Evolutionary conservation across 1,140 invertebrate species (phyloP).

Genomic region (Cyrtorhinus lividipennis): DNA sequence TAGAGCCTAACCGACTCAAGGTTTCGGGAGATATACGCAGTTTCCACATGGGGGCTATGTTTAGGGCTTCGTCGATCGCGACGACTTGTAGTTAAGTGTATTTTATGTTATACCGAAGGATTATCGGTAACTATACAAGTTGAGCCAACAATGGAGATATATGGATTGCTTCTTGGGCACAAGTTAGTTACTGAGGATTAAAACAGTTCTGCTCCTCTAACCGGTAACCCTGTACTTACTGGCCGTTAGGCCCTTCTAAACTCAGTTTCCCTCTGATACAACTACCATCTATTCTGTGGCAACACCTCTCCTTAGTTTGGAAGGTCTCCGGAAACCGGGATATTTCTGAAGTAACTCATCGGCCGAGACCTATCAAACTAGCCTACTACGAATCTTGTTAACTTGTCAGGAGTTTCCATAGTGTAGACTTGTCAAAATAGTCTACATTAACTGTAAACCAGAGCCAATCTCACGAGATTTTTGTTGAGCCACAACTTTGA

Average conservation of each 20-base stretch:
- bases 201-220: not conserved
- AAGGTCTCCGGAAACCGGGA: not conserved
- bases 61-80: no score
- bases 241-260: not conserved
- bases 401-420: no score
- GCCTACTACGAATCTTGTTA: no score
- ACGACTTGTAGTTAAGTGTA: no score
- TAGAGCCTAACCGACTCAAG: no score
- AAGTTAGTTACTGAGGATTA: constrained; percentile 6
- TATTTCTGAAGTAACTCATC: not conserved
- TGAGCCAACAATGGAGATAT: constrained; percentile 9
- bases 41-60: no score
- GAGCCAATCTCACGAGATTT: no score
- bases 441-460: no score
- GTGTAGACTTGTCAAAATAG: no score
- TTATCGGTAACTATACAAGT: constrained; percentile 14
- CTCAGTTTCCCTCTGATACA: not conserved
- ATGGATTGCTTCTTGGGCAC: constrained; percentile 5
- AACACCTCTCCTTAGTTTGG: not conserved
- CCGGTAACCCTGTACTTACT: not conserved
- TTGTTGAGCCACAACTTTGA: no score
- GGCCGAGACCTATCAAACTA: not conserved
- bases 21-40: no score
- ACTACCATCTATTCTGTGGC: not conserved
- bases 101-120: constrained; percentile 9